These are phyloP conservation scores for Megaceryle alcyon DNA, from an alignment of 2,797 vertebrate genomes.

Conservation along the genomic window DNA sequence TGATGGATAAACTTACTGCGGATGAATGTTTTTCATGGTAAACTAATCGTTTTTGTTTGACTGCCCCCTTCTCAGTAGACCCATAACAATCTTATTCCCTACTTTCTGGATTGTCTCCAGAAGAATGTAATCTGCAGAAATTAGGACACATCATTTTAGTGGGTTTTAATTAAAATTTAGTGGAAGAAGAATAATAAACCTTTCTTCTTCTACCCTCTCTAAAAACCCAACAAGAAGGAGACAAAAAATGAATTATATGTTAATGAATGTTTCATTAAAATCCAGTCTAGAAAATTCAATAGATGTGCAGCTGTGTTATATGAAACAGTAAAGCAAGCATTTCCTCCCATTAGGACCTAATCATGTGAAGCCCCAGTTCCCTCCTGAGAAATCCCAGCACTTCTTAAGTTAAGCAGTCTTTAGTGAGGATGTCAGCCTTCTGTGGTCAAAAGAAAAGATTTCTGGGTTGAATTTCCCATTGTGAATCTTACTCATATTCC, in stretches of 20 bases:
- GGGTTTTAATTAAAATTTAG: background rate
- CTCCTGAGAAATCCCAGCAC: background rate
- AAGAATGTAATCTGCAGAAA: background rate
- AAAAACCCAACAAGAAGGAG: background rate
- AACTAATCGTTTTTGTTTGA: background rate
- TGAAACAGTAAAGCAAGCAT: background rate
- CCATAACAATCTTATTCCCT: background rate
- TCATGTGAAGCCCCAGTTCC: background rate
- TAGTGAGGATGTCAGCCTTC: background rate
- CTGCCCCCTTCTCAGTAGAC: background rate
- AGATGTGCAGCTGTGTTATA: background rate
- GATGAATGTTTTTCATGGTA: background rate
- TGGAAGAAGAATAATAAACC: background rate
- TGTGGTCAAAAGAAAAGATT: background rate
- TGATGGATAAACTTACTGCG: background rate
- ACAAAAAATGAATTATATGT: background rate
- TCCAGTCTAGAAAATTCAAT: constrained; percentile 10
- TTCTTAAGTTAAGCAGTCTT: background rate
- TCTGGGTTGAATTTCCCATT: background rate
- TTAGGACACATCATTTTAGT: background rate
- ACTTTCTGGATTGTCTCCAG: background rate
- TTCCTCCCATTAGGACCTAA: constrained; percentile 34
- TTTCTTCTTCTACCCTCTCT: background rate
- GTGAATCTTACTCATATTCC: background rate
- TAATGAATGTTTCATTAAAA: constrained; percentile 5